A percentile compares a stretch with the other conserved stretches of the same genome.
Evolutionary conservation across 1,140 invertebrate genomes (phyloP).

Genomic region (Centruroides sculpturatus): DNA sequence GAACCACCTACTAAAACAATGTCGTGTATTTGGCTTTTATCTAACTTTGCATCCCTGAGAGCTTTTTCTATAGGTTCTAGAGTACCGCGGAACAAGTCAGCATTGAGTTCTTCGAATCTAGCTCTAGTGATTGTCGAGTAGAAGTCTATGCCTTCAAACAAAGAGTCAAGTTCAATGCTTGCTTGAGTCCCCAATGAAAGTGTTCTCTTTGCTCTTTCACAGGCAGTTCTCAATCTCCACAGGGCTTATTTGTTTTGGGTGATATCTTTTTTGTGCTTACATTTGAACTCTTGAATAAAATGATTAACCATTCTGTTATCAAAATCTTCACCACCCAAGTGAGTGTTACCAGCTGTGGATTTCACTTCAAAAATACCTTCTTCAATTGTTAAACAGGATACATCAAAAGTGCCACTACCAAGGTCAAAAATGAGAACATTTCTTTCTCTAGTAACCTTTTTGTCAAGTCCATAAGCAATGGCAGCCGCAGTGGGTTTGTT

Average conservation of each 20-base stretch:
- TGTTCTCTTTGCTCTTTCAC: constrained; percentile 89
- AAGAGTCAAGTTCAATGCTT: constrained; percentile 80
- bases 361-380: constrained; percentile 93
- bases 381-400: constrained; percentile 86
- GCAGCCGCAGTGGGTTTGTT: constrained; percentile 63
- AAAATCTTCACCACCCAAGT: constrained; percentile 96
- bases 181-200: constrained; percentile 87
- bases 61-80: constrained; percentile 87
- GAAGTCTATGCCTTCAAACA: constrained; percentile 91
- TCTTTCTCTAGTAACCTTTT: constrained; percentile 52
- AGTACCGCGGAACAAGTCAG: constrained; percentile 73
- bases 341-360: constrained; percentile 91
- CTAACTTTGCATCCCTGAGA: constrained; percentile 28
- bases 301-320: constrained; percentile 73
- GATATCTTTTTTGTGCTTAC: constrained; percentile 91
- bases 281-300: constrained; percentile 58
- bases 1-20: constrained; percentile 44
- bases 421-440: constrained; percentile 65
- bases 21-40: constrained; percentile 32
- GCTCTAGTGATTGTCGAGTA: constrained; percentile 89
- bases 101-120: constrained; percentile 83
- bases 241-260: constrained; percentile 76
- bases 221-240: constrained; percentile 76
- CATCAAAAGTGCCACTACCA: constrained; percentile 93
- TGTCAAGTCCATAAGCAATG: constrained; percentile 66